Conservation (phyloP, 2,797 vertebrate genomes). For the Poecilia picta region DNA sequence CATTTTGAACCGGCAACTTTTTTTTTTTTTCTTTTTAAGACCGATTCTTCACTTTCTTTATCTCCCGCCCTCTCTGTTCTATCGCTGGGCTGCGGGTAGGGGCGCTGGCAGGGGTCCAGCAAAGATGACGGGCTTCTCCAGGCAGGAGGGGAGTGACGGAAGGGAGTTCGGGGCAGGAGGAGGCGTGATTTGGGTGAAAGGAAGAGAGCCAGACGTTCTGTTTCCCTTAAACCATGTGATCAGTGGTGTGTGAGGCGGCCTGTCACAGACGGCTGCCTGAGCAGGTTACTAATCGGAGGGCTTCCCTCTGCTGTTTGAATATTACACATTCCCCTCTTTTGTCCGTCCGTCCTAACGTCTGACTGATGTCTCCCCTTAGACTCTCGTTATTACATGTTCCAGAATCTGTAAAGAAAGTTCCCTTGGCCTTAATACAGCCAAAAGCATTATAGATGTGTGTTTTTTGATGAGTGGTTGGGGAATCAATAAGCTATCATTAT, state of each 20-base stretch:
- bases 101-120: conserved; percentile 60
- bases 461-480: not conserved
- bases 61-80: conserved; percentile 12
- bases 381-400: conserved; percentile 22
- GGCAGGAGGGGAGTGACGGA: conserved; percentile 40
- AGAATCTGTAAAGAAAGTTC: conserved; percentile 15
- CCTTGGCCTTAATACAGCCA: not conserved
- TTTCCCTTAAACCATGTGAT: conserved; percentile 82
- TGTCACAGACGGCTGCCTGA: conserved; percentile 55
- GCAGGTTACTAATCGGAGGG: conserved; percentile 63
- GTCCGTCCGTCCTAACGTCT: conserved; percentile 18
- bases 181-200: conserved; percentile 63
- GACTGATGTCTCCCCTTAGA: conserved; percentile 19
- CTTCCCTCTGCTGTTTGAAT: conserved; percentile 36
- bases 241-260: conserved; percentile 37
- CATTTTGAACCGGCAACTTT: conserved; percentile 27
- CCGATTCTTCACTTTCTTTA: conserved; percentile 33
- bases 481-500: not conserved
- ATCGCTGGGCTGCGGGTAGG: conserved; percentile 36
- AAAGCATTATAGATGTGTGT: conserved; percentile 8
- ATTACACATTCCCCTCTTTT: conserved; percentile 30
- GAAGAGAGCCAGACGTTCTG: conserved; percentile 70
- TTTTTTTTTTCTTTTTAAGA: conserved; percentile 10
- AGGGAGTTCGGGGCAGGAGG: conserved; percentile 40
- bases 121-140: conserved; percentile 54